These are phyloP conservation scores for Vanessa atalanta DNA, from an alignment of 1,140 invertebrate species.

Conservation along the genomic window DNA sequence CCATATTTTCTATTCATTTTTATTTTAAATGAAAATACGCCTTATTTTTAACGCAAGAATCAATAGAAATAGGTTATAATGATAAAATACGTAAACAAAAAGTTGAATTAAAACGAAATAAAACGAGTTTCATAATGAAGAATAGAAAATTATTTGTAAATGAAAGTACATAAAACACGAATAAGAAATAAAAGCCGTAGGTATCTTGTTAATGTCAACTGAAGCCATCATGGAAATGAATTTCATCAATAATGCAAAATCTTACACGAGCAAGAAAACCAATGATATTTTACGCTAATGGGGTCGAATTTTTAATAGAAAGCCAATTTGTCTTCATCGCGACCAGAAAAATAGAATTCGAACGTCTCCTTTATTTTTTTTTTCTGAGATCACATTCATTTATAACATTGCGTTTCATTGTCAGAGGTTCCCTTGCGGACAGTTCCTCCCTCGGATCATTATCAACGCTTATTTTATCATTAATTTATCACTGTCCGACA, in stretches of 20 bases:
- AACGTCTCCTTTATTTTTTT: constrained; percentile 20
- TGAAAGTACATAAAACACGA: not conserved
- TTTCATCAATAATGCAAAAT: constrained; percentile 23
- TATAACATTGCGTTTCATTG: constrained; percentile 30
- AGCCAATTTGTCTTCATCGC: constrained; percentile 31
- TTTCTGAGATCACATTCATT: constrained; percentile 32
- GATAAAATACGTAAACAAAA: too few species aligned
- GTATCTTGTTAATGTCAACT: constrained; percentile 1
- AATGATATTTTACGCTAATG: constrained; percentile 22
- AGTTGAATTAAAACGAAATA: not conserved
- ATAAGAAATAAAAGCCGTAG: not conserved
- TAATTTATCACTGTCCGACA: constrained; percentile 70
- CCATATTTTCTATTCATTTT: constrained; percentile 12
- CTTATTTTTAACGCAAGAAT: constrained; percentile 1
- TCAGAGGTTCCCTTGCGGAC: constrained; percentile 8
- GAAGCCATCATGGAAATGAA: constrained; percentile 9
- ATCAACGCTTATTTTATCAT: constrained; percentile 70
- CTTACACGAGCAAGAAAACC: constrained; percentile 15
- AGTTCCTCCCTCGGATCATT: constrained; percentile 56
- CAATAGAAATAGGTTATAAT: not conserved
- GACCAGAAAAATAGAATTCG: constrained; percentile 26
- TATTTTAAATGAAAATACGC: not conserved
- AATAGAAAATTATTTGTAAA: too few species aligned
- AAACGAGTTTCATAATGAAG: too few species aligned
- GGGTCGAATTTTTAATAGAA: constrained; percentile 23